Base-by-base conservation (phyloP, 2,888 invertebrate species). In the Hemicrepidius hirtus region DNA sequence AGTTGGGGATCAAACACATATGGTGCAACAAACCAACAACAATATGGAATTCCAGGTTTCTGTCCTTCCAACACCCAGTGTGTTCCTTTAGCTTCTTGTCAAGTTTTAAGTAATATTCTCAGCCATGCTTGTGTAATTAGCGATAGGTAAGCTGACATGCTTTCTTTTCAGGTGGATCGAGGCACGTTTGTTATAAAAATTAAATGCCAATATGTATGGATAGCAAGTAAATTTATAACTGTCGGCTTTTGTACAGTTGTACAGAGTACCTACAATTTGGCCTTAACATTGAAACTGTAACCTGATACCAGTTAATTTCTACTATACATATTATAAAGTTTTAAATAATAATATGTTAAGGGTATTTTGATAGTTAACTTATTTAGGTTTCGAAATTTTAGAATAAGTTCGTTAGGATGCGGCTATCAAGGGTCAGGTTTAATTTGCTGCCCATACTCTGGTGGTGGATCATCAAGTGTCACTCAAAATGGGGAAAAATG, bases 361-460 rank as follows among this genome's bases (percentile, higher is more conserved):
- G 3, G 24, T 24, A 24, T 24, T 24, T 24, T 2, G 2, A 5
- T 5, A 5, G 24, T 24, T 24, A 24, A 24, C 5, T 37, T 37
- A 12, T 37, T 37, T 9, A 12, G 12, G 10, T 37, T 12, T 37
- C 9, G 1, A 9, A 12, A 69, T 80, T 84, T 55, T 69, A 86
- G 91, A 7, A 84, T 91, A 3, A 89, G 89, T 63, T 87, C 89
- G 75, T 80, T 92, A 63, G 89, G 90, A 0, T 92, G 92, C 75
- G 92, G 92, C 0, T 90, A 83, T 73, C 83, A 84, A 79, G 86
- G 89, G 68, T 87, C 87, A 0, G 89, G 90, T 32, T 86, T 89
- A 76, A 89, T 92, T 0, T 92, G 92, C 81, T 92, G 92, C 80
- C 92, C 92, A 0, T 86, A 88, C 0, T 88, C 88, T 65, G 74